Conservation (phyloP, 2,113 vertebrate genomes). For the Neopipo cinnamomea region DNA sequence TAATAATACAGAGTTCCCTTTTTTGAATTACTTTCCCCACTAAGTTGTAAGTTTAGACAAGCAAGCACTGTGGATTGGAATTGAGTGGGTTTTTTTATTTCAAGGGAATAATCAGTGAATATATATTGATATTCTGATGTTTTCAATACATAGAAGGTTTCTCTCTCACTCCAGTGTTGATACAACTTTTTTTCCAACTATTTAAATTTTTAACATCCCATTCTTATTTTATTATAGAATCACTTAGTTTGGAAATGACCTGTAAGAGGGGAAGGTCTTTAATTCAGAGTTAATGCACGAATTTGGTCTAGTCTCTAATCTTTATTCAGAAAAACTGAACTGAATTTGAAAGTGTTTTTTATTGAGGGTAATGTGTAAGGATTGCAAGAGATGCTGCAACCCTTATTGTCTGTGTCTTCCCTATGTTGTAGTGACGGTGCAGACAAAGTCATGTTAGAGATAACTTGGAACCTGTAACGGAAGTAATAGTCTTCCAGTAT, state of each 20-base stretch:
- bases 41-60: background rate
- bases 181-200: background rate
- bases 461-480: background rate
- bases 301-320: background rate
- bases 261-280: background rate
- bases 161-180: background rate
- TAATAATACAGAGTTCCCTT: background rate
- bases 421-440: rapidly evolving
- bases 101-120: background rate
- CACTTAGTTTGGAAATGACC: background rate
- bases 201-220: background rate
- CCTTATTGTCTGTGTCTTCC: background rate
- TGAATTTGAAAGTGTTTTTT: background rate
- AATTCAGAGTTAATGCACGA: background rate
- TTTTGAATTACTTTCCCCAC: background rate
- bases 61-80: background rate
- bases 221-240: background rate
- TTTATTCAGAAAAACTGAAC: background rate
- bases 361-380: background rate
- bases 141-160: background rate
- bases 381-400: background rate
- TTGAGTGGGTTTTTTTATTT: background rate
- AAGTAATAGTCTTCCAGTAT: background rate
- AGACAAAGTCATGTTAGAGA: background rate
- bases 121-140: background rate